phyloP scores from a whole-genome alignment of 2,888 invertebrate genomes.

The Crematogaster levior region DNA sequence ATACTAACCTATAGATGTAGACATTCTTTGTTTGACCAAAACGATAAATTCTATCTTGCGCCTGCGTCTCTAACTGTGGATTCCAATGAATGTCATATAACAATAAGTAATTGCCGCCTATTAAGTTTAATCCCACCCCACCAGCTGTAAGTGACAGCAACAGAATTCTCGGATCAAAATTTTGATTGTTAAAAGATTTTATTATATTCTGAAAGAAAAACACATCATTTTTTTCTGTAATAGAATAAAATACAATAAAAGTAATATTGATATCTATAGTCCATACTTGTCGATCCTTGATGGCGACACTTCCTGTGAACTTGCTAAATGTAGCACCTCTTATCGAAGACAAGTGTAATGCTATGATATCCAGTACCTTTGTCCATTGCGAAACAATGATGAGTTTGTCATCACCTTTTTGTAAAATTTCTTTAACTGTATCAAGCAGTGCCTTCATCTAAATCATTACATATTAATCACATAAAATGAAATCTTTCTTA shows the following conservation, averaged over 20 bases:
- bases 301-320: conserved; percentile 92
- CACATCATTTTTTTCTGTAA: conserved; percentile 5
- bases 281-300: conserved; percentile 89
- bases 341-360: conserved; percentile 88
- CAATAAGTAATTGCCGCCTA: conserved; percentile 96
- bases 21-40: conserved; percentile 95
- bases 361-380: conserved; percentile 91
- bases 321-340: conserved; percentile 86
- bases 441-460: conserved; percentile 88
- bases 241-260: not conserved
- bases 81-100: conserved; percentile 98
- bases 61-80: conserved; percentile 97
- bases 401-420: conserved; percentile 88
- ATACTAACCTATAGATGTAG: conserved; percentile 92
- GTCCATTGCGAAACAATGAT: conserved; percentile 98
- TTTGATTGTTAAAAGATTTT: conserved; percentile 77
- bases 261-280: not conserved
- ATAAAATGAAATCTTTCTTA: not conserved
- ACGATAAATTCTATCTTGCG: conserved; percentile 96
- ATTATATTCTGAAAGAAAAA: conserved; percentile 74
- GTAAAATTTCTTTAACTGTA: conserved; percentile 86
- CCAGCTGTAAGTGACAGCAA: conserved; percentile 96
- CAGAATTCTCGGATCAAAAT: conserved; percentile 87
- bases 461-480: not conserved
- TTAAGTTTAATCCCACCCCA: conserved; percentile 97